phyloP scores from a whole-genome alignment of 2,888 invertebrate genomes.

The Xestobium rufovillosum region DNA sequence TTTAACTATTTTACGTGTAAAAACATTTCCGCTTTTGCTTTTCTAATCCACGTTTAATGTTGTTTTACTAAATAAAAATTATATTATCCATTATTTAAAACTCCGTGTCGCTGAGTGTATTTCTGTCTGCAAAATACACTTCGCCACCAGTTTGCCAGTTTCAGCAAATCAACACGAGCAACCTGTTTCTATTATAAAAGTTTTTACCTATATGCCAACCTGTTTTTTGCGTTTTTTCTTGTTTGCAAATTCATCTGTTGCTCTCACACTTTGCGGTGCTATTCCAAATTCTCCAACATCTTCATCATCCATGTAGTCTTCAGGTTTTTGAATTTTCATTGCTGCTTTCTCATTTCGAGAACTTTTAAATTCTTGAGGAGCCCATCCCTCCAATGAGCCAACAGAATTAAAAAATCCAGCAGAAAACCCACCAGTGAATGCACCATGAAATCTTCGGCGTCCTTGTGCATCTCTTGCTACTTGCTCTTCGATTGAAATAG shows the following conservation, averaged over 20 bases:
- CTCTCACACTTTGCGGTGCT: constrained; percentile 77
- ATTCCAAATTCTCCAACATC: constrained; percentile 93
- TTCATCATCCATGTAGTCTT: constrained; percentile 98
- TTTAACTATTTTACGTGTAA: too few relatives aligned
- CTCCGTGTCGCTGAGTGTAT: too few relatives aligned
- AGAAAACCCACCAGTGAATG: constrained; percentile 95
- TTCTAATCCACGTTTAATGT: too few relatives aligned
- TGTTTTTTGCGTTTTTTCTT: constrained; percentile 43
- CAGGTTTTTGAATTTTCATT: constrained; percentile 57
- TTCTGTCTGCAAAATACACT: too few relatives aligned
- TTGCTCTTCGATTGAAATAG: constrained; percentile 76
- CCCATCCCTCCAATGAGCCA: constrained; percentile 93
- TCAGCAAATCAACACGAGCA: too few relatives aligned
- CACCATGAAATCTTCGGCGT: constrained; percentile 90
- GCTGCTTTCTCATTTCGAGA: constrained; percentile 65
- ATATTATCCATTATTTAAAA: too few relatives aligned
- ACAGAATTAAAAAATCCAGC: constrained; percentile 98
- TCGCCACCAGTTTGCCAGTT: too few relatives aligned
- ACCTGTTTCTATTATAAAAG: too few relatives aligned
- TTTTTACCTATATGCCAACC: too few relatives aligned
- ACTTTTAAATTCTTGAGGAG: constrained; percentile 84
- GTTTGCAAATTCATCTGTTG: constrained; percentile 67
- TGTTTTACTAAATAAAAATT: too few relatives aligned
- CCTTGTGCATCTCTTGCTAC: constrained; percentile 86
- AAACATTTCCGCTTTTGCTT: too few relatives aligned